A percentile compares a stretch with the other conserved stretches of the same genome.
These are phyloP conservation scores for Atopsyche davidsoni DNA, from an alignment of 1,140 invertebrate species.

Conservation along the genomic window DNA sequence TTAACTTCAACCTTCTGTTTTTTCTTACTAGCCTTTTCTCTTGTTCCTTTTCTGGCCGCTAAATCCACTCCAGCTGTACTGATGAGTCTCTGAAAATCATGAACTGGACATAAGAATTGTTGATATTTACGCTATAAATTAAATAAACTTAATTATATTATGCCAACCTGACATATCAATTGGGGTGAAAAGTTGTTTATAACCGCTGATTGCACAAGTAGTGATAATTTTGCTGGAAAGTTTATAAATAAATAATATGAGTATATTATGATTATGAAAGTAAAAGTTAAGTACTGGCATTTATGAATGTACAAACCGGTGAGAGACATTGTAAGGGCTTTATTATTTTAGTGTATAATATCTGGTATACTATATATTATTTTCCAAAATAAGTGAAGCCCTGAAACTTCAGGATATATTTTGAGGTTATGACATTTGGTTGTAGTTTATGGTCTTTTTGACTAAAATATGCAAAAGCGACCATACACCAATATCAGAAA, in stretches of 20 bases:
- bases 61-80: conserved; percentile 33
- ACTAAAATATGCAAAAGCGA: no score
- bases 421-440: no score
- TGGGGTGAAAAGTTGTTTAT: background rate
- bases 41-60: conserved; percentile 63
- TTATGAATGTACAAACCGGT: no score
- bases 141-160: background rate
- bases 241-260: background rate
- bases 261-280: background rate
- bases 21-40: conserved; percentile 56
- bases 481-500: no score
- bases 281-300: background rate
- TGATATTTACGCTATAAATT: background rate
- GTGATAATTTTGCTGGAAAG: conserved; percentile 12
- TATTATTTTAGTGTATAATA: no score
- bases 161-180: conserved; percentile 5
- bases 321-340: no score
- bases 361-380: background rate
- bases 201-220: background rate
- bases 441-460: no score
- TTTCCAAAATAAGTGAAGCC: background rate
- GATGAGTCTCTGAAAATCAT: conserved; percentile 18
- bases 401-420: no score
- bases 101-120: conserved; percentile 2
- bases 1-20: conserved; percentile 57